Base-by-base conservation (phyloP, 2,888 invertebrate species). In the Ceriagrion tenellum region DNA sequence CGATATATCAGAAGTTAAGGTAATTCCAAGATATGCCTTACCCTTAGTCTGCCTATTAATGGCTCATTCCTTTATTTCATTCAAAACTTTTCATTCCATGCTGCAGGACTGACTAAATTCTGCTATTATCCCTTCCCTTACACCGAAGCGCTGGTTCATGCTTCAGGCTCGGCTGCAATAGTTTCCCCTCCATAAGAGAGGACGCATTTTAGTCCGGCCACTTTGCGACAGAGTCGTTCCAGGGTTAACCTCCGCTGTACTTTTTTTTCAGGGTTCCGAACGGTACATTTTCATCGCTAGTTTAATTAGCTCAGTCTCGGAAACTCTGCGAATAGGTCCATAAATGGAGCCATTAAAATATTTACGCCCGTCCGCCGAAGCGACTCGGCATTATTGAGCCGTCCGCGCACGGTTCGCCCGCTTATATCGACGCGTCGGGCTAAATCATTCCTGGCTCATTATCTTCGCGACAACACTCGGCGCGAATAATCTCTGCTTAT, bases 261-360 rank as follows among this genome's bases (percentile, higher is more conserved):
- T 2, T 69, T 69, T 81, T 81, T 81, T 35, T 13, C 81, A 1
- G 2, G 8, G 81, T 12, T 35, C 26, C 59, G 20, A 59, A n/a
- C 30, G 81, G 30, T 35, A 81, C 81, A 35, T 35, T 81, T 81
- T 81, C 81, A 81, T 81, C 35, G 81, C 81, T 18, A 35, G 81
- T 81, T 81, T 81, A 81, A 81, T 81, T 81, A 81, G 35, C 81
- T 81, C 35, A 35, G 81, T 35, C 69, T 69, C 3, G 81, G 81
- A 35, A 81, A 35, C 81, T 13, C 30, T 35, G 35, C 81, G 35
- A 81, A 81, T 81, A 35, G 81, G 35, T 81, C 81, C 81, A 35
- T 81, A 81, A 81, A 81, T 81, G 81, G 81, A 81, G 16, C 81
- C 81, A 35, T 35, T 81, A 81, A 81, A 81, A 81, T 81, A 81